Percentiles rank a stretch among this genome's conserved stretches.
These are phyloP conservation scores for Percopsis transmontana DNA, from an alignment of 2,113 vertebrate species.

Conservation along the genomic window DNA sequence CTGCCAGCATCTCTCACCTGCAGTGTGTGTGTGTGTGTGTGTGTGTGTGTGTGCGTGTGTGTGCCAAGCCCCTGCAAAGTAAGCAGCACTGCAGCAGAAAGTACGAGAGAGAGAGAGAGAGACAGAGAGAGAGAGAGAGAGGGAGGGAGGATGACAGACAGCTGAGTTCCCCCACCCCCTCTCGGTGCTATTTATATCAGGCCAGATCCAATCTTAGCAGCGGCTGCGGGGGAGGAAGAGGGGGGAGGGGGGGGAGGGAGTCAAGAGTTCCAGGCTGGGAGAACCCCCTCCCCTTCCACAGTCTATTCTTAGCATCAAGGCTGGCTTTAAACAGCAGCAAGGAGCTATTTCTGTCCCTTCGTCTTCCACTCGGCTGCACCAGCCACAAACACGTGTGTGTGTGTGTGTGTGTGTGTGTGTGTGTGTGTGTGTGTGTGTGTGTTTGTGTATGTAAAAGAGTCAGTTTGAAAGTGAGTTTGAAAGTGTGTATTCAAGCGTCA, in stretches of 20 bases:
- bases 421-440: slow-evolving; percentile 13
- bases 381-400: neutral
- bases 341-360: slow-evolving; percentile 68
- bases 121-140: slow-evolving; percentile 16
- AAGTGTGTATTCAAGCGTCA: slow-evolving; percentile 4
- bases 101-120: slow-evolving; percentile 18
- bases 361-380: slow-evolving; percentile 38
- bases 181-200: slow-evolving; percentile 74
- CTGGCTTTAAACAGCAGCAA: slow-evolving; percentile 63
- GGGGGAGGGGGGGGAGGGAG: slow-evolving; percentile 44
- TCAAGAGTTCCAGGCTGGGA: slow-evolving; percentile 56
- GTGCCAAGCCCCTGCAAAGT: slow-evolving; percentile 29
- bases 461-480: neutral
- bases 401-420: slow-evolving; percentile 11
- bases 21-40: slow-evolving; percentile 14
- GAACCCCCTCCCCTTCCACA: slow-evolving; percentile 56
- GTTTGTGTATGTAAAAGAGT: slow-evolving; percentile 13
- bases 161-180: slow-evolving; percentile 22
- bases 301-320: slow-evolving; percentile 74
- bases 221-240: slow-evolving; percentile 47
- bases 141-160: neutral
- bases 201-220: slow-evolving; percentile 77
- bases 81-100: slow-evolving; percentile 44
- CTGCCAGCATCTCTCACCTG: slow-evolving; percentile 20
- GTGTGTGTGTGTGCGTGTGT: slow-evolving; percentile 3